Base-by-base conservation (phyloP, 1,140 invertebrate genomes). In the Lepidurus arcticus region DNA sequence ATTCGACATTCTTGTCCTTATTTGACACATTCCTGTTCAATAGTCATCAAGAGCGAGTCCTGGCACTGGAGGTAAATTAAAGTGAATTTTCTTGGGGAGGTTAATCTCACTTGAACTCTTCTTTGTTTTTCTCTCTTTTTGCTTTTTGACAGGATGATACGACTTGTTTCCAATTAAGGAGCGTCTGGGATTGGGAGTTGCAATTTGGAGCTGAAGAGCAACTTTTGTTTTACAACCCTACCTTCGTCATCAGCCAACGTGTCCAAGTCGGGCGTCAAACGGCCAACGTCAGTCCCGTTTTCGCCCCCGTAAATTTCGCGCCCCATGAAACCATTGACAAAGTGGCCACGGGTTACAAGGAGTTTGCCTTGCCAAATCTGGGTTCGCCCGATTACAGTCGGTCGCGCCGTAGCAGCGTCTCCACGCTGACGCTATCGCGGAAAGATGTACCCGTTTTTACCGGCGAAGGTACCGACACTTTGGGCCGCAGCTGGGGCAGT, bases 1-100 rank as follows among this genome's bases (percentile, higher is more conserved):
- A 98, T 85, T 89, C 91, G 21, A 89, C 90, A 65, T 92, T 94
- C 82, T 89, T 95, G 81, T 93, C 94, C 43, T 88, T 96, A 44
- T 97, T 96, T 83, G 94, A 96, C 80, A 97, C 94, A 24, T 97
- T 97, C 87, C 88, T 97, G 21, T 97, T 97, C 83, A 94, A 96
- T 83, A 93, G 89, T 79, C 91, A 92, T 80, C 87, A 89, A 80
- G 92, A 93, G 82, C 85, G 92, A 75, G 82, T 87, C 53, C 82
- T 88, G 65, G 90, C 91, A 45, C 84, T 86, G 75, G 84, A 83
- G 80, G 87, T 88, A 84, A 76, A 76, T 8, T 76, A 13, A 24
- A 11, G 26, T 24, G 43, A 65, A 13, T 45, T 76, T 76, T 47
- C 44, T 76, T 42, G 53, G 47, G 73, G 13, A 78, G 5, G 21